Base-by-base conservation (phyloP, 2,797 vertebrate species). In the Lacerta bilineata region DNA sequence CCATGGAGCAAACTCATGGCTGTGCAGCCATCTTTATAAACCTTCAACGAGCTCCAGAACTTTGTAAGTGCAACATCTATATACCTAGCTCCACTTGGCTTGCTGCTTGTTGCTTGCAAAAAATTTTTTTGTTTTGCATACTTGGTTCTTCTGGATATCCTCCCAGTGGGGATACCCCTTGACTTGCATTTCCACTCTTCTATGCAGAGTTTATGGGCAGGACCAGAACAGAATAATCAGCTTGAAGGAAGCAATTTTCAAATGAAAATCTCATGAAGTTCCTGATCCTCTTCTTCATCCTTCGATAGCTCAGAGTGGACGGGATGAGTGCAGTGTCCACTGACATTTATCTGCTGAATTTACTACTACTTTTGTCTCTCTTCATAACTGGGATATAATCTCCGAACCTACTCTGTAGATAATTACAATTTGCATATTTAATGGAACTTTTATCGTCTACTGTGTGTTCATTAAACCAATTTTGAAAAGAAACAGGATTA, bases 361-460 rank as follows among this genome's bases (percentile, higher is more conserved):
- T 18, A 71, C 5, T 41, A 2, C 10, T 36, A 2, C 39, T 29
- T 5, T 20, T 27, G 3, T 23, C 1, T 74, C 11, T 11, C 33
- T 50, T 9, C 33, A 50, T 77, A 88, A 83, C 20, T 88, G 72
- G 71, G 77, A 64, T 68, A 74, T 25, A 69, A 68, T 68, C 76
- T 77, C 43, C 46, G 23, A 55, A 20, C 41, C 86, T 29, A 25
- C 71, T 75, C 8, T 43, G 80, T 39, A 68, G 61, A 68, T 83
- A 77, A 50, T 68, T 83, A 36, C n/a, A 41, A 50, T 55, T 55
- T 88, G 72, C 61, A 83, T 82, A 75, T 83, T 88, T 76, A 68
- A 83, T 68, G 41, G 43, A 83, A 43, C 59, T 25, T 88, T 83
- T 68, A 33, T 69, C 29, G 36, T 36, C 41, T 55, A 59, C 23